These are phyloP conservation scores for Silurus lanzhouensis DNA, from an alignment of 2,797 vertebrate genomes.

Conservation along the genomic window DNA sequence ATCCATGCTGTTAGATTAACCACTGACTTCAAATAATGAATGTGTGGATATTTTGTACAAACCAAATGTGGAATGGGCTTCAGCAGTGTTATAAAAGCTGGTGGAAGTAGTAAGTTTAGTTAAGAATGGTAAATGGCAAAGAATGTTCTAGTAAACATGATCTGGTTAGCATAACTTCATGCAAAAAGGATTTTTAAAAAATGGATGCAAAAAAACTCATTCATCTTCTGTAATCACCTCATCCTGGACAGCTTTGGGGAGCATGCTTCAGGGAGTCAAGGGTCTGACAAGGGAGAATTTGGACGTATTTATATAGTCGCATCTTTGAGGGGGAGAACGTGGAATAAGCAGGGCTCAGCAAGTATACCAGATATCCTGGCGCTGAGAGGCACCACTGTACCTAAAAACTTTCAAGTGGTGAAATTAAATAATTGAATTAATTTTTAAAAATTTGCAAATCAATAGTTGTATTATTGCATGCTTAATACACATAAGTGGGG, in stretches of 20 bases:
- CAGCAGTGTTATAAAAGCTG: conserved; percentile 58
- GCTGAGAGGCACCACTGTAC: background rate
- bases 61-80: conserved; percentile 49
- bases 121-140: background rate
- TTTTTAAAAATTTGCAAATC: background rate
- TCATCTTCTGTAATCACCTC: background rate
- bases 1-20: conserved; percentile 50
- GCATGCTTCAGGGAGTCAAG: too few species aligned
- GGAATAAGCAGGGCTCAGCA: background rate
- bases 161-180: background rate
- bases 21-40: conserved; percentile 54
- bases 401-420: too few species aligned
- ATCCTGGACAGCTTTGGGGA: background rate
- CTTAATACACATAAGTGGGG: background rate
- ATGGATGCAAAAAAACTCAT: background rate
- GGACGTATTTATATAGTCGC: too few species aligned
- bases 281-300: too few species aligned
- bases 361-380: background rate
- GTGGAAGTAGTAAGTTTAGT: conserved; percentile 39
- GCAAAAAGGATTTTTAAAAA: background rate
- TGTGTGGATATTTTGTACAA: conserved; percentile 60
- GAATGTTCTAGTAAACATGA: background rate
- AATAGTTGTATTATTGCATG: background rate
- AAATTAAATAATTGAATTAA: background rate
- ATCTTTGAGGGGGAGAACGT: background rate